Conservation (phyloP, 2,888 invertebrate genomes). For the Lycaena phlaeas region DNA sequence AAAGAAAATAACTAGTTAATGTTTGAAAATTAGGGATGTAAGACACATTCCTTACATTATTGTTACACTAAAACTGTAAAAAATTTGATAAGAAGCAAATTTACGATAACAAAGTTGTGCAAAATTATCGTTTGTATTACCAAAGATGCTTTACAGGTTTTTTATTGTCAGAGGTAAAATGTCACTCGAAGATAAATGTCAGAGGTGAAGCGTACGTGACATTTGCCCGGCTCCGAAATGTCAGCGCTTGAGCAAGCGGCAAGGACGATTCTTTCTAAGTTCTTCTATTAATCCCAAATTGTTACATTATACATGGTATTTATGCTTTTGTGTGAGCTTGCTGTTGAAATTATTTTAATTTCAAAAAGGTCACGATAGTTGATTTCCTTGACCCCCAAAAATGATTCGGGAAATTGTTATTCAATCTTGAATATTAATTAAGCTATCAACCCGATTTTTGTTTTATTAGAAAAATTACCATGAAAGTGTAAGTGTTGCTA, state of each 20-base stretch:
- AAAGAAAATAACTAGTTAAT: too few relatives aligned
- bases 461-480: too few relatives aligned
- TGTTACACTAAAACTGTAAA: too few relatives aligned
- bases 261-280: conserved; percentile 70
- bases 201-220: conserved; percentile 64
- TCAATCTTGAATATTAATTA: conserved; percentile 16
- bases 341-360: conserved; percentile 61
- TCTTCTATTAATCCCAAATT: conserved; percentile 51
- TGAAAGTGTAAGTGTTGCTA: too few relatives aligned
- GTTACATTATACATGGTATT: conserved; percentile 63
- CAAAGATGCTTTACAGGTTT: conserved; percentile 24
- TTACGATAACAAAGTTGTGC: neutral
- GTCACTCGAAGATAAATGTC: conserved; percentile 56
- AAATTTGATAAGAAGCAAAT: neutral
- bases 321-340: conserved; percentile 47
- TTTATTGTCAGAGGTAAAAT: conserved; percentile 48
- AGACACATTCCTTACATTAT: too few relatives aligned
- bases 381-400: conserved; percentile 57
- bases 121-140: conserved; percentile 4
- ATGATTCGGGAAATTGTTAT: conserved; percentile 38
- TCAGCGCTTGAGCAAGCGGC: conserved; percentile 67
- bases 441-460: neutral
- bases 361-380: conserved; percentile 56
- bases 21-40: too few relatives aligned
- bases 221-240: conserved; percentile 66